Evolutionary conservation across 2,797 vertebrate genomes (phyloP).

Genomic region (Tragopan temminckii): DNA sequence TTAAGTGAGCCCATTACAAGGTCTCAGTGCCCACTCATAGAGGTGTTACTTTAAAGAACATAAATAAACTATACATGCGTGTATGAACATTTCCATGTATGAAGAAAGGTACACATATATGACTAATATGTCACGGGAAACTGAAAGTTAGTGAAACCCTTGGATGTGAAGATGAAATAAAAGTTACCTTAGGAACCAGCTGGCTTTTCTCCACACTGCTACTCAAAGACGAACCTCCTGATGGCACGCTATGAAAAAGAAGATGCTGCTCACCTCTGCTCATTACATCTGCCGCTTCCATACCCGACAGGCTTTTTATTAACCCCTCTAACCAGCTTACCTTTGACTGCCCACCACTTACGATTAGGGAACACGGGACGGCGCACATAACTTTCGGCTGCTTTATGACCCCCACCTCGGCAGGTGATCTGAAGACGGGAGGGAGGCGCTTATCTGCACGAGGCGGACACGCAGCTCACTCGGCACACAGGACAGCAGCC

Average conservation of each 20-base stretch:
- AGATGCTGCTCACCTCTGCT: not conserved
- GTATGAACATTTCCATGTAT: too few species aligned
- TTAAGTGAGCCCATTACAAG: not conserved
- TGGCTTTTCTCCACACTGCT: not conserved
- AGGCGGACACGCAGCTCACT: too few species aligned
- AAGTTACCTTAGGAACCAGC: not conserved
- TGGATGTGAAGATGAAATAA: not conserved
- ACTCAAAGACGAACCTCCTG: not conserved
- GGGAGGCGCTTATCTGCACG: not conserved
- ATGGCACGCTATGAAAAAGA: not conserved
- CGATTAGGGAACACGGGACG: not conserved
- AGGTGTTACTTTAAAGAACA: not conserved
- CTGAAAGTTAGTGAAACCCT: not conserved
- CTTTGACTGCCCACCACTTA: not conserved
- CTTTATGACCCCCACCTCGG: not conserved
- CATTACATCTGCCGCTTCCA: not conserved
- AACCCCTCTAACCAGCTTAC: not conserved
- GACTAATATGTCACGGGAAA: not conserved
- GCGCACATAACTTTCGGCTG: not conserved
- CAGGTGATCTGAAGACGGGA: fast-evolving
- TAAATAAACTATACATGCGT: fast-evolving
- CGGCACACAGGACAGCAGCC: fast-evolving
- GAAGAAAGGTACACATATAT: too few species aligned
- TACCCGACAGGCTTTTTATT: not conserved
- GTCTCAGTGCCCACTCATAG: not conserved